phyloP scores from a whole-genome alignment of 2,888 invertebrate genomes.

The Subacronicta megacephala region DNA sequence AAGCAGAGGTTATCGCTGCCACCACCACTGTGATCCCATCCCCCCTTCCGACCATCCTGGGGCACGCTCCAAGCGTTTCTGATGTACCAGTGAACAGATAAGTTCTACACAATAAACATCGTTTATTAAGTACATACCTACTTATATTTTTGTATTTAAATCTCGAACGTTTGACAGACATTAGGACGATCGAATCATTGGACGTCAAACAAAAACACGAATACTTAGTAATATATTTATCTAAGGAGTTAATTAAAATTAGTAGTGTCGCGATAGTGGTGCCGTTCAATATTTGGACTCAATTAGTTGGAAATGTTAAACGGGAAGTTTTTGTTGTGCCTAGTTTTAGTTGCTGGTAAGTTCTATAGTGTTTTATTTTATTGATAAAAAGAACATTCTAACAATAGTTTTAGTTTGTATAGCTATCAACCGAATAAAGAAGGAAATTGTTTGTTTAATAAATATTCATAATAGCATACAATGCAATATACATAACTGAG shows the following conservation, averaged over 20 bases:
- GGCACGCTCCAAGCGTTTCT: conserved; percentile 66
- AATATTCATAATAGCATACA: background rate
- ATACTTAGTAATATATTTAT: conserved; percentile 21
- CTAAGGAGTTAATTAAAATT: conserved; percentile 22
- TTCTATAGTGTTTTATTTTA: conserved; percentile 24
- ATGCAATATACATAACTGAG: background rate
- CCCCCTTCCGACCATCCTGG: conserved; percentile 70
- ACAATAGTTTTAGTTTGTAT: too few relatives aligned
- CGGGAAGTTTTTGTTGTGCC: conserved; percentile 78
- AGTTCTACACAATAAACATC: conserved; percentile 74
- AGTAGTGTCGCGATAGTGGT: conserved; percentile 57
- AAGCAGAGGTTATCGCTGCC: conserved; percentile 82
- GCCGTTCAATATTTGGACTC: conserved; percentile 65
- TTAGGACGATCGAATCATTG: conserved; percentile 25
- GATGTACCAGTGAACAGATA: conserved; percentile 82
- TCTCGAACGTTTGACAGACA: conserved; percentile 46
- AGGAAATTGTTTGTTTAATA: too few relatives aligned
- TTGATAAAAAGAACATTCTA: too few relatives aligned
- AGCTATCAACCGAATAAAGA: too few relatives aligned
- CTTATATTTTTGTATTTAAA: conserved; percentile 53
- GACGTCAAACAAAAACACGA: conserved; percentile 23
- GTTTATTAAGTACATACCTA: conserved; percentile 32
- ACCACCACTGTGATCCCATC: conserved; percentile 68
- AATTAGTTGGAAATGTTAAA: conserved; percentile 85
- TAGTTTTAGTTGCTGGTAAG: conserved; percentile 82